Evolutionary conservation across 2,113 vertebrate species (phyloP), one percentile per base, ranked within the genome.

Genomic region (Protomyctophum bolini): DNA sequence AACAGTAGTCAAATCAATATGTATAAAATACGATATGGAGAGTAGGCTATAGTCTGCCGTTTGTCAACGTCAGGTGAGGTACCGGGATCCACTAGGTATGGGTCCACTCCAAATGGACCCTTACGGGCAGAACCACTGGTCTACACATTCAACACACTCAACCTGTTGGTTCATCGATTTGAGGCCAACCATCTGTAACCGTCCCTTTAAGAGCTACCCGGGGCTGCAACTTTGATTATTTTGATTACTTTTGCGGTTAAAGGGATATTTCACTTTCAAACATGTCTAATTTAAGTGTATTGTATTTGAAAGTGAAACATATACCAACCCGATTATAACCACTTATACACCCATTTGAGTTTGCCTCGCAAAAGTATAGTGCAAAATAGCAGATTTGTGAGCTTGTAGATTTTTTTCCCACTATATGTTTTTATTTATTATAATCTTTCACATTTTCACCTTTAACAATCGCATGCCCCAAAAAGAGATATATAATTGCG

Each of bases 121-220:
- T 21, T 21, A 21, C 21, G 21, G 21, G 21, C 21, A 49, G 10
- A 49, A 45, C 65, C 83, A 77, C 57, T 55, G 41, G 41, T 65
- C 15, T n/a, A n/a, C n/a, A n/a, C n/a, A n/a, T n/a, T n/a, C n/a
- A n/a, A n/a, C n/a, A n/a, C n/a, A n/a, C n/a, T n/a, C n/a, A n/a
- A n/a, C n/a, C n/a, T n/a, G n/a, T 58, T 6, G n/a, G 55, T 68
- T 46, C 69, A 54, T 28, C 28, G 67, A 45, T 50, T 61, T 45
- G 45, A 52, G 65, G 66, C 77, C 78, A 78, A 80, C 79, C 72
- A 84, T 75, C 70, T 78, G 75, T 72, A 76, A 85, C 80, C 83
- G 83, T n/a, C 70, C 70, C 87, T 88, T 89, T 90, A 89, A 89
- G 87, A 90, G 85, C 79, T 76, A 88, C 88, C 87, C n/a, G n/a